Evolutionary conservation across 2,888 invertebrate species (phyloP).

Genomic region (Mesopsocus fuscifrons): DNA sequence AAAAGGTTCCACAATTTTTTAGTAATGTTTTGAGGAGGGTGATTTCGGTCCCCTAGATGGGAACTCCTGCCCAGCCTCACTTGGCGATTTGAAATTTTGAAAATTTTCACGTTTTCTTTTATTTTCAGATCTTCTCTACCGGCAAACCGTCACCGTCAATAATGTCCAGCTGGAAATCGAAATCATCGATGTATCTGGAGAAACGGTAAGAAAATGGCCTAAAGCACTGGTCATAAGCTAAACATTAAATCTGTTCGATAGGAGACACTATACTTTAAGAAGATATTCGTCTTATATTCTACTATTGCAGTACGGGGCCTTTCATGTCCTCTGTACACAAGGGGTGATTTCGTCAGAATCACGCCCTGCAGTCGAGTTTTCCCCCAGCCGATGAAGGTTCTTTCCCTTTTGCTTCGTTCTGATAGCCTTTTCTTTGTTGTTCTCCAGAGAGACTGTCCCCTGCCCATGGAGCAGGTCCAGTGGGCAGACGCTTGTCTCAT

Average conservation of each 20-base stretch:
- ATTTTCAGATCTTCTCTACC: constrained; percentile 52
- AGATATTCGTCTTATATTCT: constrained; percentile 4
- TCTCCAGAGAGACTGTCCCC: constrained; percentile 24
- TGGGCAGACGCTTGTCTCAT: constrained; percentile 64
- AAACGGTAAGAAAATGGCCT: constrained; percentile 38
- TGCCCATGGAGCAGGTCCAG: constrained; percentile 39
- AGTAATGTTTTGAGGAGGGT: no score
- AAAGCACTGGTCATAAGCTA: constrained; percentile 17
- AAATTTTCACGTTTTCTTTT: constrained; percentile 16
- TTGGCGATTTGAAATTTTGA: background rate
- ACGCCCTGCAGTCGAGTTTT: no score
- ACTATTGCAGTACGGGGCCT: no score
- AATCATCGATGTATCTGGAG: constrained; percentile 59
- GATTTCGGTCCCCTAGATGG: no score
- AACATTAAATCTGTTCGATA: no score
- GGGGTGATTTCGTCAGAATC: no score
- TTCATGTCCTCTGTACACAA: no score
- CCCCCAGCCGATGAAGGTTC: no score
- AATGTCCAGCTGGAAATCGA: constrained; percentile 53
- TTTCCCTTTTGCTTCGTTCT: no score
- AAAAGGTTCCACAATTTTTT: no score
- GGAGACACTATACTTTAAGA: no score
- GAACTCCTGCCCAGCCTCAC: background rate
- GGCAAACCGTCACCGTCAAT: constrained; percentile 52
- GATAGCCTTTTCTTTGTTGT: no score